phyloP scores from a whole-genome alignment of 2,888 invertebrate species.

The Brachylomia viminalis region DNA sequence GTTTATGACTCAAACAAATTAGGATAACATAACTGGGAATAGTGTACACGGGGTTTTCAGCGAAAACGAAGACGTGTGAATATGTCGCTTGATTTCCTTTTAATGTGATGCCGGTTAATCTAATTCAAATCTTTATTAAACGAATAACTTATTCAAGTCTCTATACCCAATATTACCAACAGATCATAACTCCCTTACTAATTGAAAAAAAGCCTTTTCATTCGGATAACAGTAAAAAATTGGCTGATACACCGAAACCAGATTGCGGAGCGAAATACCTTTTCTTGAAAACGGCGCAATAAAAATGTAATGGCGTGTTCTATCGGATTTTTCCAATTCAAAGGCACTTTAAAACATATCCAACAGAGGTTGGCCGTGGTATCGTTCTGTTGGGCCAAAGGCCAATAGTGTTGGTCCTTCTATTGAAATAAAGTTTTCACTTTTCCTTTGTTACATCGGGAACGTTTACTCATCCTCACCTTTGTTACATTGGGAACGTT shows the following conservation, averaged over 20 bases:
- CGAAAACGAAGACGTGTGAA: background rate
- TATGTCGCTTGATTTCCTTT: background rate
- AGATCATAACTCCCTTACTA: conserved; percentile 30
- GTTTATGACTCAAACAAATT: background rate
- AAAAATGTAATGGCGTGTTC: conserved; percentile 80
- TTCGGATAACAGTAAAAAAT: conserved; percentile 70
- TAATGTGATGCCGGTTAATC: background rate
- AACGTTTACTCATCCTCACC: no score
- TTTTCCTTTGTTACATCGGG: background rate
- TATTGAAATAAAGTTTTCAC: conserved; percentile 22
- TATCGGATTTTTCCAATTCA: conserved; percentile 79
- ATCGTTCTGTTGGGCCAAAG: conserved; percentile 32
- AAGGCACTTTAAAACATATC: conserved; percentile 66
- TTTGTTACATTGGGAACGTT: no score
- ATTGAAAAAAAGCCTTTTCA: conserved; percentile 64
- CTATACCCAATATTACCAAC: background rate
- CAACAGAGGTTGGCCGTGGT: conserved; percentile 49
- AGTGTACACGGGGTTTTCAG: background rate
- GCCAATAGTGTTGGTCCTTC: conserved; percentile 9
- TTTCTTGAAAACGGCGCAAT: conserved; percentile 73
- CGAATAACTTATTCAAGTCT: background rate
- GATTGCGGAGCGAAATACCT: conserved; percentile 67
- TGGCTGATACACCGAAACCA: conserved; percentile 61
- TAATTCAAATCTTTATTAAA: background rate
- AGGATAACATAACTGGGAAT: background rate